A percentile compares a stretch with the other conserved stretches of the same genome.
phyloP scores from a whole-genome alignment of 2,888 invertebrate species.

The Monopis laevigella region DNA sequence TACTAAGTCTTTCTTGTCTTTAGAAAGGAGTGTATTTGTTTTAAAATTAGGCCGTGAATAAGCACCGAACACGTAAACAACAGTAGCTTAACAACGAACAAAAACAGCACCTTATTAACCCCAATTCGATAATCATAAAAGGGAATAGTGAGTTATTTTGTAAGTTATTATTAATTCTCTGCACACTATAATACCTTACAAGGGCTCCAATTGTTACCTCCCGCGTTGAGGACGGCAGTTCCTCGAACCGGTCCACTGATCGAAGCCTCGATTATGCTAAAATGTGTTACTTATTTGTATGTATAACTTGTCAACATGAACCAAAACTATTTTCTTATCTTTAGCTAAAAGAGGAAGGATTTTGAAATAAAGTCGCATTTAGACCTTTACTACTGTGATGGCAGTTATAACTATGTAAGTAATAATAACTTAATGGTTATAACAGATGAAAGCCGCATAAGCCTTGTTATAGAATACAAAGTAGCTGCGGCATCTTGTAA shows the following conservation, averaged over 20 bases:
- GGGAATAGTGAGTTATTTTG: background rate
- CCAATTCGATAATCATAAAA: background rate
- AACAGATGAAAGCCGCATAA: no score
- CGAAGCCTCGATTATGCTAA: conserved; percentile 7
- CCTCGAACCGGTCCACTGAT: conserved; percentile 9
- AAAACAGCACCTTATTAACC: conserved; percentile 1
- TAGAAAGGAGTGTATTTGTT: no score
- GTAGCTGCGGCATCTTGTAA: no score
- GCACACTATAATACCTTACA: conserved; percentile 8
- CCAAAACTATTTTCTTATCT: conserved; percentile 7
- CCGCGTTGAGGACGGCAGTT: conserved; percentile 7
- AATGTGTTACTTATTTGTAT: conserved; percentile 8
- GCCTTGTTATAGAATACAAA: no score
- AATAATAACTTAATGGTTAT: no score
- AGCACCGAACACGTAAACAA: no score
- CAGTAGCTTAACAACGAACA: no score
- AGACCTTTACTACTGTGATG: no score
- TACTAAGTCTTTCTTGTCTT: no score
- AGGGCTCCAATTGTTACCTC: conserved; percentile 10
- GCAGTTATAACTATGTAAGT: no score
- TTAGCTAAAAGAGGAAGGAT: background rate
- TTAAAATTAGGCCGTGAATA: no score
- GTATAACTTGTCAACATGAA: conserved; percentile 6
- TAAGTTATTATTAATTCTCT: conserved; percentile 4
- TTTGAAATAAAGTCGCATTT: no score